A percentile compares a stretch with the other conserved stretches of the same genome.
Conservation (phyloP, 2,797 vertebrate genomes). For the Crenuchus spilurus region DNA sequence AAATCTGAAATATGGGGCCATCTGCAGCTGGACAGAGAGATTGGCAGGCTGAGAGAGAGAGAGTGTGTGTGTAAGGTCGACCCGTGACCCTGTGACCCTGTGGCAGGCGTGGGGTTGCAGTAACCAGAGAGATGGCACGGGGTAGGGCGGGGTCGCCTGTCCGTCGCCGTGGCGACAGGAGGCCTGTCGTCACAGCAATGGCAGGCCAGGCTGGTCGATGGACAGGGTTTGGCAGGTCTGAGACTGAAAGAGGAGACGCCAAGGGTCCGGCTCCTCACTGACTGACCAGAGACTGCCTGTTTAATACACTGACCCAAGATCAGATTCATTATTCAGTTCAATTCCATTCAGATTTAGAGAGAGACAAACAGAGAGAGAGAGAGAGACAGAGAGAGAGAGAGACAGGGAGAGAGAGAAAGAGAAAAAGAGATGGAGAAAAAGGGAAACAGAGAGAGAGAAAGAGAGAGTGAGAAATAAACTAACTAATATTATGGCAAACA, state of each 20-base stretch:
- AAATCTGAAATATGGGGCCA: conserved; percentile 92
- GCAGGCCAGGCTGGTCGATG: conserved; percentile 38
- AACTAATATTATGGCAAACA: too few relatives aligned
- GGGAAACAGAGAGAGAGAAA: too few relatives aligned
- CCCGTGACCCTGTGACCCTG: conserved; percentile 71
- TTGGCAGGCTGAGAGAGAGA: conserved; percentile 69
- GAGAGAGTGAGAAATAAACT: too few relatives aligned
- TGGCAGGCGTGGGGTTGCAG: conserved; percentile 77
- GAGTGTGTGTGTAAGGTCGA: conserved; percentile 68
- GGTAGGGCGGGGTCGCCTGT: conserved; percentile 64
- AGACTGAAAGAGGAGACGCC: conserved; percentile 63
- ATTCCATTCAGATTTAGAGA: too few relatives aligned
- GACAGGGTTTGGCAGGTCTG: conserved; percentile 58
- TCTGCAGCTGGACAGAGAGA: conserved; percentile 73
- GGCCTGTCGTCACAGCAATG: conserved; percentile 59
- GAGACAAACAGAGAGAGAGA: too few relatives aligned
- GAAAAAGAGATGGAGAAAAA: too few relatives aligned
- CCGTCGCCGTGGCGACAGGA: conserved; percentile 71
- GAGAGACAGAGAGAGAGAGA: too few relatives aligned
- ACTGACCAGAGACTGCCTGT: conserved; percentile 9
- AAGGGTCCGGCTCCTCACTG: conserved; percentile 3
- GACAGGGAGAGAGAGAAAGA: too few relatives aligned
- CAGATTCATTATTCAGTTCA: too few relatives aligned
- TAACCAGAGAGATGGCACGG: conserved; percentile 70
- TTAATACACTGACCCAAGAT: too few relatives aligned